Evolutionary conservation across 2,113 vertebrate genomes (phyloP), one percentile per base, ranked within the genome.

Genomic region (Hippocampus guttulatus): DNA sequence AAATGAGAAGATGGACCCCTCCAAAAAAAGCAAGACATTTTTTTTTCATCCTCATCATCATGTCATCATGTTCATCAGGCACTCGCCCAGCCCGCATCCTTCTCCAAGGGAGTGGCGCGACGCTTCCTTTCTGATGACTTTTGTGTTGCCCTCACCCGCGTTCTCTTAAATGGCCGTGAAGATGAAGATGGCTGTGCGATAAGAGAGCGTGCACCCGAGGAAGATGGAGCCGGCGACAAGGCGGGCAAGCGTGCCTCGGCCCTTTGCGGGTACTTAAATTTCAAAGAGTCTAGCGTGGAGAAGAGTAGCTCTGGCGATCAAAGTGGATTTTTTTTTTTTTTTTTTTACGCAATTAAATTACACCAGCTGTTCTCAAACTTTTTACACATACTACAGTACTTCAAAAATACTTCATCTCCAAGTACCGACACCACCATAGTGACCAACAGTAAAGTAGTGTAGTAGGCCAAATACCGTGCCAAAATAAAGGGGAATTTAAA

Each of bases 121-220:
- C 58, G 14, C 27, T 61, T 61, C 58, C 58, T 60, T 60, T 60
- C 25, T 60, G 15, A 25, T 60, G 57, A 15, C 57, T 60, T 30
- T 61, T 61, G 64, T 66, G 30, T n/a, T 47, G 41, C 64, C 45
- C 64, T 49, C 40, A 27, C 64, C 64, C 64, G 21, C 64, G n/a
- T 66, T 25, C 45, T 47, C 43, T 66, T 66, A 47, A 66, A 66
- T 49, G 40, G 20, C 64, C 64, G 64, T 49, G 64, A 66, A n/a
- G 23, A 66, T 66, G 12, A 47, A 49, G 64, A 25, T 49, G 64
- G 41, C 41, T 12, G 63, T 5, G 1, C 14, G 41, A 43, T 49
- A 61, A 61, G 58, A 47, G 23, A 16, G 58, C 58, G 58, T 61
- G 58, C 58, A 61, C 27, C 27, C 16, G 27, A 16, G 15, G 58